Evolutionary conservation across 2,113 vertebrate genomes (phyloP).

Genomic region (Echinops telfairi): DNA sequence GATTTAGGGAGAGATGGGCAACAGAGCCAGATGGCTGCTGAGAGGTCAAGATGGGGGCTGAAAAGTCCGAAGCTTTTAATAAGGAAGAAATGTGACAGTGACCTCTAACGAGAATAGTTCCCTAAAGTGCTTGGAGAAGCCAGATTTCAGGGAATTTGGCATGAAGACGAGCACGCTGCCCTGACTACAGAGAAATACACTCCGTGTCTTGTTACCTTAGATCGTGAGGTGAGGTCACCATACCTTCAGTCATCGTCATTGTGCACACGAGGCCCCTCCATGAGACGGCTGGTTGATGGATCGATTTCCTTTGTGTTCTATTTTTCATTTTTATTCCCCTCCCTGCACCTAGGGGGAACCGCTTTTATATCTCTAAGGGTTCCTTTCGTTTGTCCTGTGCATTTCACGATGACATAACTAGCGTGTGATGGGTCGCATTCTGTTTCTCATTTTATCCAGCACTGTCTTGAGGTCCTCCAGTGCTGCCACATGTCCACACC

Average conservation of each 20-base stretch:
- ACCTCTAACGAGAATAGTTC: not conserved
- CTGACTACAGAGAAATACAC: not conserved
- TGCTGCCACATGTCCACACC: not conserved
- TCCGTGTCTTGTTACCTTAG: not conserved
- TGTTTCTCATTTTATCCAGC: not conserved
- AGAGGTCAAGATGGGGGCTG: conserved; percentile 11
- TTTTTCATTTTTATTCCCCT: conserved; percentile 19
- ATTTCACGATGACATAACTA: not conserved
- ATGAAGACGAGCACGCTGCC: not conserved
- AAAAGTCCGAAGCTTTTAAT: not conserved
- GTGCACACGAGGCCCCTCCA: too few species aligned
- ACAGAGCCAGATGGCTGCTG: not conserved
- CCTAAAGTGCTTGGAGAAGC: not conserved
- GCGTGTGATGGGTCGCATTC: not conserved
- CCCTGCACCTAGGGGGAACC: not conserved
- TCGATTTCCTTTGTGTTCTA: conserved; percentile 13
- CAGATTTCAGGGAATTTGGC: conserved; percentile 10
- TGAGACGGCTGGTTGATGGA: not conserved
- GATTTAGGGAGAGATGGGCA: not conserved
- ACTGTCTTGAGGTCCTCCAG: not conserved
- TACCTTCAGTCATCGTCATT: too few species aligned
- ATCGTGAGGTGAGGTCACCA: not conserved
- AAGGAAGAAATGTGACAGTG: not conserved
- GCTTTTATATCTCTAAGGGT: conserved; percentile 21
- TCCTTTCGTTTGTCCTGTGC: conserved; percentile 16